Conservation (phyloP, 35 echinoderm and acorn worm genomes). For the Patiria miniata region DNA sequence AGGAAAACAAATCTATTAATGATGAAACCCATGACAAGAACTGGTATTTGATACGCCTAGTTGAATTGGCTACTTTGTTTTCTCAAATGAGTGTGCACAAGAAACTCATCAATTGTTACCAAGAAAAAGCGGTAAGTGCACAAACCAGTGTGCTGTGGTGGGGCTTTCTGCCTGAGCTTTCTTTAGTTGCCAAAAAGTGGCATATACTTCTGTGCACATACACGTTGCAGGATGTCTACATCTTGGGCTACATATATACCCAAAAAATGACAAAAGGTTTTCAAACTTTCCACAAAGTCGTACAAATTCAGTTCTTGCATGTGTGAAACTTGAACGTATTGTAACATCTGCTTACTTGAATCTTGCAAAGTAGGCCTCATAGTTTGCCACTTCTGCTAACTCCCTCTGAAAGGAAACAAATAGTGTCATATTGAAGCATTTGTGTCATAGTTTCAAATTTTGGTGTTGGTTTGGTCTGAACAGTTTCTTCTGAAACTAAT, state of each 20-base stretch:
- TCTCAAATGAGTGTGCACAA: background rate
- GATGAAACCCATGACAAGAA: background rate
- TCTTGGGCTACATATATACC: too few relatives aligned
- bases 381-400: slow-evolving; percentile 52
- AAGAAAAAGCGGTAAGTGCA: too few relatives aligned
- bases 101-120: background rate
- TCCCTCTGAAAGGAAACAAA: slow-evolving; percentile 45
- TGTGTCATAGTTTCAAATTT: too few relatives aligned
- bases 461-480: background rate
- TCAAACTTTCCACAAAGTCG: background rate
- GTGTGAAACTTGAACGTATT: background rate
- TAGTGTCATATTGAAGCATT: background rate
- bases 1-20: background rate
- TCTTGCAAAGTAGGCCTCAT: slow-evolving; percentile 67
- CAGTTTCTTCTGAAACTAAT: background rate
- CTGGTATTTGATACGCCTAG: background rate
- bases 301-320: background rate
- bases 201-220: too few relatives aligned
- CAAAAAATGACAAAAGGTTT: too few relatives aligned
- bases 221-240: too few relatives aligned
- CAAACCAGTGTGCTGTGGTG: too few relatives aligned
- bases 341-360: slow-evolving; percentile 31
- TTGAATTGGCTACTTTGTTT: background rate
- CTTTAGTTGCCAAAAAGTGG: too few relatives aligned
- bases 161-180: too few relatives aligned